Evolutionary conservation across 1,140 invertebrate genomes (phyloP), one percentile per base, ranked within the genome.

Genomic region (Prorops nasuta): DNA sequence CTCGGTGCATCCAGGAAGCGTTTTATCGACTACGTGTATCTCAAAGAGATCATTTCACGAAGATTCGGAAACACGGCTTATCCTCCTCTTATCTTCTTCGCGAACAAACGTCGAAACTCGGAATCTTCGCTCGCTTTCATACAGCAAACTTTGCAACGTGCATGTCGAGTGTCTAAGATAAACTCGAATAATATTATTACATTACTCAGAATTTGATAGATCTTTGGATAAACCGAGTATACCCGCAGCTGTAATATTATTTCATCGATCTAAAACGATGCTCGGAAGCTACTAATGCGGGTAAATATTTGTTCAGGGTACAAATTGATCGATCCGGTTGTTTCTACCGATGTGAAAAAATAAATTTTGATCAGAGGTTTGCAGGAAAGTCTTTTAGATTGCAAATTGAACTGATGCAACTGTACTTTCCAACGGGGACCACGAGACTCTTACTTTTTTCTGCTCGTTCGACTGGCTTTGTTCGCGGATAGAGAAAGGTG

Each of bases 51-150:
- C 35, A 54, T 58, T 48, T 28, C 37, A 3, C 24, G 31, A 34
- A 43, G 36, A 56, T 41, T 48, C 28, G 43, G 51, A 63, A 60
- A 63, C 49, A 34, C 39, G 19, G 24, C 47, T 28, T 58, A 49
- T 56, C 58, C 49, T 58, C 21, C 54, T 58, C 46, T 58, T 19
- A 21, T 9, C 19, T 44, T 61, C 54, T 56, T 53, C 48, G 38
- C 32, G 15, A 12, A 10, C 37, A 22, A 56, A 35, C 40, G 35
- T 28, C 15, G 20, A 40, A 10, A 47, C 36, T 39, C 19, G n/a
- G 10, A 28, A 28, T 28, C 24, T 28, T 28, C 24, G n/a, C n/a
- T n/a, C n/a, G n/a, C n/a, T n/a, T n/a, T n/a, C n/a, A n/a, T n/a
- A n/a, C n/a, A n/a, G n/a, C n/a, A n/a, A 28, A 28, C 24, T 28